These are phyloP conservation scores for Podarcis muralis DNA, from an alignment of 2,113 vertebrate species.

Conservation along the genomic window DNA sequence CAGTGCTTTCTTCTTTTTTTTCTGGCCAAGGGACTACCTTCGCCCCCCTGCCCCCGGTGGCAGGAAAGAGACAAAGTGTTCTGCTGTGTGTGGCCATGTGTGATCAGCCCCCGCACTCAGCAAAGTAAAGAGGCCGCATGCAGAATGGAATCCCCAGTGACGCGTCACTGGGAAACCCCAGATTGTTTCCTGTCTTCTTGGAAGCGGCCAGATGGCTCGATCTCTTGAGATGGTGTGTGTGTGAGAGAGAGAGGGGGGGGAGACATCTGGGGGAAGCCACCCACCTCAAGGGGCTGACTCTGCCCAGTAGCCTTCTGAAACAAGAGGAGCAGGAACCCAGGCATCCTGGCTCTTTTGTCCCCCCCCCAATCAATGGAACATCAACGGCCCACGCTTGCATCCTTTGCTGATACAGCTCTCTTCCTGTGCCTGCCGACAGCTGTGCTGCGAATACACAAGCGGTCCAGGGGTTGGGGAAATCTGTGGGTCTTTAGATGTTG, in stretches of 20 bases:
- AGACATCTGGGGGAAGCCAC: neutral
- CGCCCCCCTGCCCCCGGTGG: neutral
- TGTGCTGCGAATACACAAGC: neutral
- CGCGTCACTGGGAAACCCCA: conserved; percentile 17
- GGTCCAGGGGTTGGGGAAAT: too few relatives aligned
- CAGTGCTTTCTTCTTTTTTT: too few relatives aligned
- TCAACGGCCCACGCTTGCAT: too few relatives aligned
- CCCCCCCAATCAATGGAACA: neutral
- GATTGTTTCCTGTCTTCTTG: neutral
- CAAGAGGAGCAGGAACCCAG: neutral
- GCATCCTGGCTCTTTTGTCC: neutral
- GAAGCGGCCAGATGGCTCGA: neutral
- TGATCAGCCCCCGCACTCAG: neutral
- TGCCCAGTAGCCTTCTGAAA: neutral
- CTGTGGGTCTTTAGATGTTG: too few relatives aligned
- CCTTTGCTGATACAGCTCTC: neutral
- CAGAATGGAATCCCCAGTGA: conserved; percentile 7
- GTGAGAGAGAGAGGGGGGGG: neutral
- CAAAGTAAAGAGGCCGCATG: neutral
- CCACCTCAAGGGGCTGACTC: too few relatives aligned
- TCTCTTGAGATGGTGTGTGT: too few relatives aligned
- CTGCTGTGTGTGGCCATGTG: neutral
- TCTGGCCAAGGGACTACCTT: neutral
- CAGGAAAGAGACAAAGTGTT: neutral
- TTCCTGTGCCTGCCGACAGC: neutral